phyloP scores from a whole-genome alignment of 1,140 invertebrate genomes.

The Solenopsis invicta region DNA sequence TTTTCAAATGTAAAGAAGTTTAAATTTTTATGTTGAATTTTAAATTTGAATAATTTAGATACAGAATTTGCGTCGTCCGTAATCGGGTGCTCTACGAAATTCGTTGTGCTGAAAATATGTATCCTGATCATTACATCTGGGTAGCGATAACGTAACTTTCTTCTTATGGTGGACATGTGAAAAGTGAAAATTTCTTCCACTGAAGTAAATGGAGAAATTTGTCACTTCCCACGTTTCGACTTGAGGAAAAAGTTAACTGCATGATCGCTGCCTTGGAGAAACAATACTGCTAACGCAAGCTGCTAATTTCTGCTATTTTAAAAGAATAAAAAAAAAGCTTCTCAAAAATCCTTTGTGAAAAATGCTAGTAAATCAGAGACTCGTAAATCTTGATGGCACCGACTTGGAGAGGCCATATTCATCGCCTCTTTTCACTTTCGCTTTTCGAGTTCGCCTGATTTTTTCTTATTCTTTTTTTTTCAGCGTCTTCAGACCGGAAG shows the following conservation, averaged over 20 bases:
- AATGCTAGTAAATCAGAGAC: slow-evolving; percentile 11
- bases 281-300: neutral
- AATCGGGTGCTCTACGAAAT: neutral
- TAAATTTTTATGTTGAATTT: neutral
- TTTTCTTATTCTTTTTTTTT: slow-evolving; percentile 20
- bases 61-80: neutral
- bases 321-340: neutral
- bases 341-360: slow-evolving; percentile 8
- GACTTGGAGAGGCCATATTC: neutral
- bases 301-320: neutral
- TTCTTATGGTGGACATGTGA: too few relatives aligned
- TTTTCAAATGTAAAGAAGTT: neutral
- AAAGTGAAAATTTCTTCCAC: too few relatives aligned
- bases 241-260: too few relatives aligned
- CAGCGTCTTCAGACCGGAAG: slow-evolving; percentile 41
- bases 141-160: too few relatives aligned
- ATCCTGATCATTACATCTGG: too few relatives aligned
- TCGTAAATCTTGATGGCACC: slow-evolving; percentile 17
- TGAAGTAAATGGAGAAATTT: too few relatives aligned
- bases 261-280: neutral
- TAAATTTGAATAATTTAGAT: neutral
- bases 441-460: neutral
- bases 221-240: too few relatives aligned
- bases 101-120: neutral
- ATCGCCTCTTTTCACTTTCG: slow-evolving; percentile 38